Conservation (phyloP, 92 coral and sea anemone species). For the Heteractis magnifica region DNA sequence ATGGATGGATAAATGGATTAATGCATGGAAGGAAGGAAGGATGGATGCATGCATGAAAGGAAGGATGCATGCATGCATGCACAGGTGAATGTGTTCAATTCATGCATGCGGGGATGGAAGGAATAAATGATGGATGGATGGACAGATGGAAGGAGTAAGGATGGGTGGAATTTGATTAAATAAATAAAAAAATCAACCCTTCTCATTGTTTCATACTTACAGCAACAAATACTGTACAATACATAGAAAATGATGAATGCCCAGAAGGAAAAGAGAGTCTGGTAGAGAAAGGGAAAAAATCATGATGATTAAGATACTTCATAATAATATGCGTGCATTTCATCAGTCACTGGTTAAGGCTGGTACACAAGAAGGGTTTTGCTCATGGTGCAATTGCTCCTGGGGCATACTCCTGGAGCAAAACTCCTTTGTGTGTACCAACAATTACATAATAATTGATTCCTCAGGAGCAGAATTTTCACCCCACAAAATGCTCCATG, state of each 20-base stretch:
- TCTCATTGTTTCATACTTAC: conserved; percentile 43
- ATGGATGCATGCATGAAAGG: not conserved
- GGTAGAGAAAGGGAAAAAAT: not conserved
- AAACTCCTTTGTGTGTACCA: too few relatives aligned
- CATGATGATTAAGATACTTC: not conserved
- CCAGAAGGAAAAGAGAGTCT: conserved; percentile 87
- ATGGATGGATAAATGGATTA: too few relatives aligned
- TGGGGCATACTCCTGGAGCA: too few relatives aligned
- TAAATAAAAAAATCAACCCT: not conserved
- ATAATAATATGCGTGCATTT: not conserved
- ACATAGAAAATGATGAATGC: conserved; percentile 90
- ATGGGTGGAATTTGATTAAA: too few relatives aligned
- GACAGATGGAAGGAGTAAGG: not conserved
- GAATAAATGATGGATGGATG: not conserved
- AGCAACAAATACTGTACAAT: conserved; percentile 84
- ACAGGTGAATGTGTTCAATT: not conserved
- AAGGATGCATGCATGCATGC: not conserved
- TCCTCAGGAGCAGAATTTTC: too few relatives aligned
- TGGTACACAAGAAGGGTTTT: too few relatives aligned
- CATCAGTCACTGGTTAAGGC: too few relatives aligned
- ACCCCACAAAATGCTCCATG: too few relatives aligned
- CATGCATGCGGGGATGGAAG: not conserved
- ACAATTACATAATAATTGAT: too few relatives aligned
- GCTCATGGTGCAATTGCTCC: too few relatives aligned
- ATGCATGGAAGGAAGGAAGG: too few relatives aligned